phyloP scores from a whole-genome alignment of 2,888 invertebrate genomes.

The Drosophila formosana region DNA sequence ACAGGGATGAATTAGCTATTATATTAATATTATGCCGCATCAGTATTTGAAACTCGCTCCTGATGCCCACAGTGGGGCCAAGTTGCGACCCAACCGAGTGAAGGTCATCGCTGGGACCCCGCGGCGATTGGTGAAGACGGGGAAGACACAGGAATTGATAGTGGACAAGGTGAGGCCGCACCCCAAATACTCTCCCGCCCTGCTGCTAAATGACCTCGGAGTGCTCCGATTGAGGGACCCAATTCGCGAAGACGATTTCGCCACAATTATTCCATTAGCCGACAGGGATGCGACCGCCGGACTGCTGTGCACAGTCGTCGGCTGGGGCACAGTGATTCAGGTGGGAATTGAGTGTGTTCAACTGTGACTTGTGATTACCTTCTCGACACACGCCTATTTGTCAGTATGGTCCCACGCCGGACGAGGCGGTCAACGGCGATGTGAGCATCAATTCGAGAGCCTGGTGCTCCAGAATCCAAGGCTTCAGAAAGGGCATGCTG shows the following conservation, averaged over 20 bases:
- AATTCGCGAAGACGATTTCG: not conserved
- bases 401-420: constrained; percentile 65
- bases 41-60: not conserved
- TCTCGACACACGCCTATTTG: not conserved
- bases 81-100: not conserved
- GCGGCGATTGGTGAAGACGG: constrained; percentile 36
- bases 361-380: not conserved
- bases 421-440: constrained; percentile 62
- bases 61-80: not conserved
- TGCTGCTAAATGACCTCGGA: constrained; percentile 45
- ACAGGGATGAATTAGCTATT: no score
- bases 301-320: constrained; percentile 55
- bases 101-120: constrained; percentile 55
- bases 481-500: constrained; percentile 45
- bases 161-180: constrained; percentile 30
- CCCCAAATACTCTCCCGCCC: constrained; percentile 26
- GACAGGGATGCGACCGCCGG: constrained; percentile 2
- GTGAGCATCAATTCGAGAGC: constrained; percentile 33
- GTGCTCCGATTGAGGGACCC: constrained; percentile 31
- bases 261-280: constrained; percentile 22
- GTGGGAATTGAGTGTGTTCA: constrained; percentile 28
- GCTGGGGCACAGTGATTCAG: constrained; percentile 70
- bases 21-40: no score
- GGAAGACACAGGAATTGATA: constrained; percentile 23
- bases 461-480: constrained; percentile 24